Evolutionary conservation across 2,113 vertebrate genomes (phyloP).

Genomic region (Forbesichthys agassizii): DNA sequence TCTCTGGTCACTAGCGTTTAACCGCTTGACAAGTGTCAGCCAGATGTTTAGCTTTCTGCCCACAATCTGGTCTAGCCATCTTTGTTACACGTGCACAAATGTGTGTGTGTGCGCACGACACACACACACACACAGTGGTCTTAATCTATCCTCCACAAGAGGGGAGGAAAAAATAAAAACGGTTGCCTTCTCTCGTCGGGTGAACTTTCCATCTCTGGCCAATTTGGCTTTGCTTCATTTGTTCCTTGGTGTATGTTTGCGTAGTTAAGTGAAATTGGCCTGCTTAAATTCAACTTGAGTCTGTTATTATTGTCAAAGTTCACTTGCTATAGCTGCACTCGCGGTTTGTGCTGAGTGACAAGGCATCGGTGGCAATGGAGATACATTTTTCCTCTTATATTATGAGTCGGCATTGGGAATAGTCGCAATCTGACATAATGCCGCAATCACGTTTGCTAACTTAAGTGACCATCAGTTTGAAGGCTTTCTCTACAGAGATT

Average conservation of each 20-base stretch:
- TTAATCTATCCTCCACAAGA: constrained; percentile 50
- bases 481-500: background rate
- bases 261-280: constrained; percentile 51
- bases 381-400: no score
- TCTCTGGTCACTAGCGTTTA: constrained; percentile 27
- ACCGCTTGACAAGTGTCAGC: constrained; percentile 43
- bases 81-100: constrained; percentile 22
- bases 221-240: constrained; percentile 7
- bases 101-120: background rate
- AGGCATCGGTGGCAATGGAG: constrained; percentile 22
- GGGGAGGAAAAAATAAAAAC: constrained; percentile 46
- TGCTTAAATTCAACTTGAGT: constrained; percentile 53
- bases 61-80: constrained; percentile 86
- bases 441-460: constrained; percentile 51
- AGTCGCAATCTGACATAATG: constrained; percentile 32
- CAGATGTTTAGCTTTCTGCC: constrained; percentile 64
- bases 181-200: constrained; percentile 10
- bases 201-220: background rate
- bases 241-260: constrained; percentile 40
- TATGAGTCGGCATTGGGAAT: constrained; percentile 5
- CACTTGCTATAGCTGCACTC: constrained; percentile 52
- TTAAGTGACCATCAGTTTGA: constrained; percentile 5
- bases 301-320: constrained; percentile 45
- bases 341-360: constrained; percentile 45
- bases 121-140: background rate